Percentiles rank a stretch among this genome's conserved stretches.
phyloP scores from a whole-genome alignment of 2,797 vertebrate genomes.

The Pangasius krempfi region DNA sequence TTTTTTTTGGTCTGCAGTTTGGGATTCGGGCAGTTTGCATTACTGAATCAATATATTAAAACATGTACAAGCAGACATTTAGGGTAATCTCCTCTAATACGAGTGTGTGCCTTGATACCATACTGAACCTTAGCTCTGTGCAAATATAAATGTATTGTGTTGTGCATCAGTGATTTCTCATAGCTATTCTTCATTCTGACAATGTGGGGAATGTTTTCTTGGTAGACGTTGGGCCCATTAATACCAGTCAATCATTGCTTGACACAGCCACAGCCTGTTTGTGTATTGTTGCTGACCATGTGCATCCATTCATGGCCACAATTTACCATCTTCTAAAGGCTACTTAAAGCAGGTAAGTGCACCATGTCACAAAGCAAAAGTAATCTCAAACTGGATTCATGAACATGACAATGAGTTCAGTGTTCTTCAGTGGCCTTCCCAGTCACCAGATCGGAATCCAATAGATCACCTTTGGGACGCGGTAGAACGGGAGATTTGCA shows the following conservation, averaged over 20 bases:
- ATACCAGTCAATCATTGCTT: background rate
- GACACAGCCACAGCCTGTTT: too few relatives aligned
- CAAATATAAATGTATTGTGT: background rate
- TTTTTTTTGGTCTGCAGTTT: background rate
- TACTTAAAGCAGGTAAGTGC: too few relatives aligned
- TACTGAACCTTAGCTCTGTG: background rate
- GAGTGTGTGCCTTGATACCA: background rate
- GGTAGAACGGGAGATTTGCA: background rate
- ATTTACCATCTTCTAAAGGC: background rate
- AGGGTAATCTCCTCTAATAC: background rate
- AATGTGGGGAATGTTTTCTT: too few relatives aligned
- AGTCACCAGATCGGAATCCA: background rate
- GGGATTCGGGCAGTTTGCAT: background rate
- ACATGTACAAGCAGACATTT: background rate
- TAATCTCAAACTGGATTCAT: too few relatives aligned
- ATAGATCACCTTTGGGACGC: background rate
- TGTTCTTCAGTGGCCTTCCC: background rate
- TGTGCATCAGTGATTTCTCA: background rate
- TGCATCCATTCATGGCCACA: background rate
- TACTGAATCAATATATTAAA: background rate
- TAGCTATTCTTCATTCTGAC: background rate
- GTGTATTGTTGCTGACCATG: background rate
- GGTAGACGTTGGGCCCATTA: background rate
- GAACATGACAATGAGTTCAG: too few relatives aligned
- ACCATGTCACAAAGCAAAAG: too few relatives aligned